Base-by-base conservation (phyloP, 1,140 invertebrate genomes). In the Meloidogyne chitwoodi region DNA sequence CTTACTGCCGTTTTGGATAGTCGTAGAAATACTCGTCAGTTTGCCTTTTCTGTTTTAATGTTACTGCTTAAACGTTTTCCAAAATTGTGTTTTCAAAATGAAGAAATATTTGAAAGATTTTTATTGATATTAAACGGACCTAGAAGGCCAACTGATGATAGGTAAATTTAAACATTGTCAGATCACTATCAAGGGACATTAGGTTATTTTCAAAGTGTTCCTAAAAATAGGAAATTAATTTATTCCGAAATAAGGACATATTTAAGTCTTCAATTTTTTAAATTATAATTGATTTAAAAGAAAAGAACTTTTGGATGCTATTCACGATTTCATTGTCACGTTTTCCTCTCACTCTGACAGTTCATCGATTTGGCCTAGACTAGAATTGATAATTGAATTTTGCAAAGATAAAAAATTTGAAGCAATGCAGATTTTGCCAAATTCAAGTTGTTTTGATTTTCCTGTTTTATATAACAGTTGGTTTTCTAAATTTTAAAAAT, bases 1-100 rank as follows among this genome's bases (percentile, higher is more conserved):
- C 56, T 73, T 24, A 63, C 48, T 61, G 71, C 38, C 19, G 26
- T 73, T 56, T 61, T 64, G 29, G 71, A 73, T 73, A 24, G 61
- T 19, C 71, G 71, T 14, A 34, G 38, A 22, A 29, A 61, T 27
- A 31, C 61, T 24, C 71, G 71, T 26, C 24, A 61, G 16, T 10
- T 73, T 44, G 61, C 48, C 4, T 73, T 73, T 24, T 38, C 63
- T 38, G 24, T 73, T 63, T 63, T 73, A 38, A 5, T 29, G 1
- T 34, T 73, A 38, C 64, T 73, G n/a, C 14, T 73, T 61, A 41
- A 64, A 12, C 61, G 56, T n/a, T 73, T 61, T 63, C 56, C 26
- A 38, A 22, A 4, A 34, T 73, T 73, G 56, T 73, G 71, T 31
- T 34, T 19, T 26, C 48, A 63, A 73, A 73, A 29, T 27, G 38